Conservation (phyloP, 2,888 invertebrate genomes). For the Caenorhabditis sinica region DNA sequence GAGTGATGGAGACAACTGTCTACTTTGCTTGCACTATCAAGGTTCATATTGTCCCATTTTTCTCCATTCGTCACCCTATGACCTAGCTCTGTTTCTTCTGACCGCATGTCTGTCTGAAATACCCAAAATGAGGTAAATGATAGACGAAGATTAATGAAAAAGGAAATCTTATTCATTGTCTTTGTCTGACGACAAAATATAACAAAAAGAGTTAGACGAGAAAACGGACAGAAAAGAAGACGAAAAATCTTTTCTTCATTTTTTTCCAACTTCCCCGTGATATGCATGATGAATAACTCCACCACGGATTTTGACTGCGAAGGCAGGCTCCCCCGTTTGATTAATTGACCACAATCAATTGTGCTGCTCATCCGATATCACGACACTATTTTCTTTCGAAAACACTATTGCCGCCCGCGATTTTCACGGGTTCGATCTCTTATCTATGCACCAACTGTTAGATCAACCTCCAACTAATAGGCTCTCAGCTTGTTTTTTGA, state of each 20-base stretch:
- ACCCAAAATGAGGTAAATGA: background rate
- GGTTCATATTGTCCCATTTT: background rate
- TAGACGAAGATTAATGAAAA: constrained; percentile 38
- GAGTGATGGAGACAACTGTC: constrained; percentile 7
- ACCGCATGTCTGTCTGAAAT: background rate
- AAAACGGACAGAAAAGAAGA: constrained; percentile 7
- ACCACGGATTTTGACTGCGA: constrained; percentile 33
- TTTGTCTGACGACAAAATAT: constrained; percentile 7
- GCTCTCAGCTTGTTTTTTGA: constrained; percentile 46
- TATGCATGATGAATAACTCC: constrained; percentile 52
- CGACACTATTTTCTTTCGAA: constrained; percentile 38
- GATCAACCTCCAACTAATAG: constrained; percentile 18
- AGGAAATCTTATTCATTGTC: constrained; percentile 25
- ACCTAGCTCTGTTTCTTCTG: background rate
- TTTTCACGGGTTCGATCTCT: constrained; percentile 46
- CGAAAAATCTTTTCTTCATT: background rate
- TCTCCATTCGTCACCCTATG: background rate
- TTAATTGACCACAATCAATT: constrained; percentile 58
- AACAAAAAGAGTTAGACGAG: background rate
- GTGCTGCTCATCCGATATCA: constrained; percentile 36
- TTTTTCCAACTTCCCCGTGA: constrained; percentile 22
- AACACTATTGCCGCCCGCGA: constrained; percentile 40
- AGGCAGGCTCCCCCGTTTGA: constrained; percentile 25
- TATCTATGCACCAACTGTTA: constrained; percentile 58
- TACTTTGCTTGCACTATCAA: constrained; percentile 6